Percentiles rank a stretch among this genome's conserved stretches.
Conservation (phyloP, 2,797 vertebrate species). For the Adelosebastes latens region DNA sequence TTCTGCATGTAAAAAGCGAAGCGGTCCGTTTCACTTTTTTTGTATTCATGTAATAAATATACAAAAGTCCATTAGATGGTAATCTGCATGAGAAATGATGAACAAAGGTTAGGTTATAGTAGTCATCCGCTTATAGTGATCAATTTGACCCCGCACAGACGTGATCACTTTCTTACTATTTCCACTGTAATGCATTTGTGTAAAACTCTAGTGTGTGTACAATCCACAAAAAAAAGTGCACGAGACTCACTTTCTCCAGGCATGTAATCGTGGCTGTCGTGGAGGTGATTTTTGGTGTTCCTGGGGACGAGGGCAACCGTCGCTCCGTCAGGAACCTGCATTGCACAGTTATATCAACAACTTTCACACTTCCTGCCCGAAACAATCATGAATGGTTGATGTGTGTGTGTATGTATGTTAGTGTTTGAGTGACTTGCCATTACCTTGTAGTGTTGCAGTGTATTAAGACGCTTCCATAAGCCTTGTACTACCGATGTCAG, state of each 20-base stretch:
- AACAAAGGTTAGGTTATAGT: no score
- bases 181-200: not conserved
- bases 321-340: constrained; percentile 94
- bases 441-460: constrained; percentile 98
- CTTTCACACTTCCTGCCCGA: not conserved
- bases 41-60: no score
- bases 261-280: constrained; percentile 95
- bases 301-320: constrained; percentile 94
- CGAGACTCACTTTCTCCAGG: constrained; percentile 93
- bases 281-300: constrained; percentile 91
- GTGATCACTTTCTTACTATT: no score
- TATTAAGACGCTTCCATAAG: constrained; percentile 95
- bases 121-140: no score
- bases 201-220: not conserved
- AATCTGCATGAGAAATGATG: no score
- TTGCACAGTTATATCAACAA: not conserved
- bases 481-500: constrained; percentile 95
- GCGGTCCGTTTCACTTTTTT: no score
- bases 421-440: not conserved
- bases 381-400: not conserved
- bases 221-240: not conserved
- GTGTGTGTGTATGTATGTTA: not conserved
- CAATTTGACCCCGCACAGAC: no score
- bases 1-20: no score
- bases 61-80: no score